Evolutionary conservation across 2,888 invertebrate genomes (phyloP).

Genomic region (Nowickia ferox): DNA sequence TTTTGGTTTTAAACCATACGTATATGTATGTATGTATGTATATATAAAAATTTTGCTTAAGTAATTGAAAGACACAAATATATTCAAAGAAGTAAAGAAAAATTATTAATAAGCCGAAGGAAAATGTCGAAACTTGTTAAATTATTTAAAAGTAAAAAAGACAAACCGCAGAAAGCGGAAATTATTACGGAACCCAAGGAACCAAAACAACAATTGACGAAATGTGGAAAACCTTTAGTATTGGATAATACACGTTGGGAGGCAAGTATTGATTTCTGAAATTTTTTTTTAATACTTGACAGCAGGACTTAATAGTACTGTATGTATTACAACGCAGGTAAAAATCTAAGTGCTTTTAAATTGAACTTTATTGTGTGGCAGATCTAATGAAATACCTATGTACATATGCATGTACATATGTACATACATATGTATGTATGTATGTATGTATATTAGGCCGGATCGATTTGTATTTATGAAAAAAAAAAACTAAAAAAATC

Average conservation of each 20-base stretch:
- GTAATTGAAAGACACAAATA: not conserved
- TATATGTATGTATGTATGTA: no score
- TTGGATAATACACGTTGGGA: constrained; percentile 82
- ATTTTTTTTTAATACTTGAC: no score
- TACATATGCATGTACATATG: no score
- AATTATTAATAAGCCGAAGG: not conserved
- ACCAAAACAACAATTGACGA: constrained; percentile 77
- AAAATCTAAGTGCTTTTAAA: no score
- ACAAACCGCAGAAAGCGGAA: constrained; percentile 80
- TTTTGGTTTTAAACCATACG: not conserved
- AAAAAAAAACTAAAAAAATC: no score
- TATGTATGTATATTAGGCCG: no score
- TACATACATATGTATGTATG: no score
- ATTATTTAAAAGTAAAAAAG: constrained; percentile 79
- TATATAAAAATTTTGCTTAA: constrained; percentile 11
- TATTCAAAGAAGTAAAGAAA: constrained; percentile 9
- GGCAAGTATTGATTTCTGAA: constrained; percentile 79
- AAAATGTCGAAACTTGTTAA: constrained; percentile 77
- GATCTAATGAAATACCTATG: no score
- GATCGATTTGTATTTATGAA: no score
- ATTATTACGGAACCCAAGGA: constrained; percentile 79
- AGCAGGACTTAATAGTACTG: no score
- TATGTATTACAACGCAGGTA: no score
- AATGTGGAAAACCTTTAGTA: constrained; percentile 81
- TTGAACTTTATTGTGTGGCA: no score